phyloP scores from a whole-genome alignment of 2,888 invertebrate genomes.

The Dichetophora obliterata region DNA sequence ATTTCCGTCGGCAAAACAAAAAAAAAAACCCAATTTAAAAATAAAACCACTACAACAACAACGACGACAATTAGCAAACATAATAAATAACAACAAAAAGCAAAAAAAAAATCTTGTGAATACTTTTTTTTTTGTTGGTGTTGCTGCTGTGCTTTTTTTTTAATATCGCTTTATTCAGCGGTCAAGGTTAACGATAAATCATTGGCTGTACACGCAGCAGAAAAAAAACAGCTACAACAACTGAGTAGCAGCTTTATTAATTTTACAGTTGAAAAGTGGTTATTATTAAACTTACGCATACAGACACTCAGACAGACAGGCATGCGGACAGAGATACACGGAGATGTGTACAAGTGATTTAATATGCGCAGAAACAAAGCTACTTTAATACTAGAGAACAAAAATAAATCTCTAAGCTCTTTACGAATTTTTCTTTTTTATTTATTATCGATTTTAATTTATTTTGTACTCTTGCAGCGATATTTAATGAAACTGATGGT shows the following conservation, averaged over 20 bases:
- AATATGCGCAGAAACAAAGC: too few species aligned
- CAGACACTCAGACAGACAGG: too few species aligned
- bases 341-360: too few species aligned
- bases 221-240: slow-evolving; percentile 1
- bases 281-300: slow-evolving; percentile 32
- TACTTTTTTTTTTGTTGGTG: slow-evolving; percentile 7
- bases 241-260: slow-evolving; percentile 20
- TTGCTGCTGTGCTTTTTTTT: background rate
- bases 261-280: slow-evolving; percentile 34
- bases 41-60: background rate
- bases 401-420: too few species aligned
- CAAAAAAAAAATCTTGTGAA: background rate
- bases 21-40: background rate
- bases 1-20: slow-evolving; percentile 1
- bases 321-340: too few species aligned
- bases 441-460: too few species aligned
- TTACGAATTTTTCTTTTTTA: too few species aligned
- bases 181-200: slow-evolving; percentile 32
- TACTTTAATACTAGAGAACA: too few species aligned
- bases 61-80: background rate
- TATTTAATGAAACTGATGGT: too few species aligned
- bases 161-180: slow-evolving; percentile 19
- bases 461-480: too few species aligned
- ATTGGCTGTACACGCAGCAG: background rate
- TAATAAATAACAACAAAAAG: background rate